phyloP scores from a whole-genome alignment of 2,797 vertebrate genomes.

The Ispidina lecontei region DNA sequence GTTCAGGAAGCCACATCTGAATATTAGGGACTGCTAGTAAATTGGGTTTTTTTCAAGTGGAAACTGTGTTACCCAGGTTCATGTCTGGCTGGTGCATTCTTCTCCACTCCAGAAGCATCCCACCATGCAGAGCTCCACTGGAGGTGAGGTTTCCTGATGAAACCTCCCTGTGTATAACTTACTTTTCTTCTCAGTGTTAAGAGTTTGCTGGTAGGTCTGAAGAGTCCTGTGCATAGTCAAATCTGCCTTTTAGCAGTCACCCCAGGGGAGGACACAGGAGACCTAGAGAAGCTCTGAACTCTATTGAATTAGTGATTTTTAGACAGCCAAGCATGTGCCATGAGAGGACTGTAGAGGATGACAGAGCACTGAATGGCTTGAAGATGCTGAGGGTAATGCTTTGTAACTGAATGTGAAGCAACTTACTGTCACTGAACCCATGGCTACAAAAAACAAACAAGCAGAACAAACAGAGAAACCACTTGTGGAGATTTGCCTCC shows the following conservation, averaged over 20 bases:
- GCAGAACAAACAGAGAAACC: background rate
- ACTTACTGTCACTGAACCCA: background rate
- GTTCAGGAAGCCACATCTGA: conserved; percentile 5
- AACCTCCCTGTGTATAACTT: background rate
- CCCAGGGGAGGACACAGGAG: background rate
- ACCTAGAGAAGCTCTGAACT: background rate
- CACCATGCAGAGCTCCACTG: background rate
- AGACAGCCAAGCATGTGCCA: background rate
- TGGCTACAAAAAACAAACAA: background rate
- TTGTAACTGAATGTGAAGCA: background rate
- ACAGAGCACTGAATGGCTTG: background rate
- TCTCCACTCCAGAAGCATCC: background rate
- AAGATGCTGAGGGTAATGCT: background rate
- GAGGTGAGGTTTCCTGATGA: background rate
- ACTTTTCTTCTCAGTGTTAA: background rate
- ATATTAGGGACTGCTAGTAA: background rate
- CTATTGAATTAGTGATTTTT: background rate
- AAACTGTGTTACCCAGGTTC: background rate
- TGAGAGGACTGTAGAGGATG: background rate
- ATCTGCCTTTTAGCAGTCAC: background rate
- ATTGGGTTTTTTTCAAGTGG: background rate
- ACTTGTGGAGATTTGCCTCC: background rate
- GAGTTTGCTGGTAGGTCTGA: background rate
- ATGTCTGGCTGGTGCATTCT: background rate
- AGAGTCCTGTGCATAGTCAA: fast-evolving